A percentile compares a stretch with the other conserved stretches of the same genome.
These are phyloP conservation scores for Actenoides lindsayi DNA, from an alignment of 2,113 vertebrate genomes.

Conservation along the genomic window DNA sequence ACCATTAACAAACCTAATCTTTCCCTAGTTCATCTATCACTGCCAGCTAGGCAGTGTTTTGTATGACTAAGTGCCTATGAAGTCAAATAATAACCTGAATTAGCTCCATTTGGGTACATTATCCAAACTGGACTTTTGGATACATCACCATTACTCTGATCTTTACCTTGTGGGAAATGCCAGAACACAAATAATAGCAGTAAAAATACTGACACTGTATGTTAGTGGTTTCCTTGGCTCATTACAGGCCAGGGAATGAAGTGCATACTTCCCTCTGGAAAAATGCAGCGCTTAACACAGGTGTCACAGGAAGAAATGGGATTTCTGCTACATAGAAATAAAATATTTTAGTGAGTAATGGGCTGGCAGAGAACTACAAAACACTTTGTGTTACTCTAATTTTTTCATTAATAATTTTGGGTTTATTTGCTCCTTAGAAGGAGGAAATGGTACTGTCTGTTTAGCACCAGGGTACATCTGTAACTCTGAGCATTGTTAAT, in stretches of 20 bases:
- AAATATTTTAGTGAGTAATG: neutral
- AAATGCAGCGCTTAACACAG: neutral
- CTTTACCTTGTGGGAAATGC: neutral
- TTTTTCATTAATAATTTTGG: neutral
- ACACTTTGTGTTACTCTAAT: neutral
- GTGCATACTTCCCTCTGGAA: neutral
- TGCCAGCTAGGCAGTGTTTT: neutral
- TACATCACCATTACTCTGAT: neutral
- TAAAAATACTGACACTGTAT: neutral
- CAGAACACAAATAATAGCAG: neutral
- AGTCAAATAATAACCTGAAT: slow-evolving; percentile 53
- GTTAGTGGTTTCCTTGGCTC: neutral
- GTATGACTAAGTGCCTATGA: slow-evolving; percentile 4
- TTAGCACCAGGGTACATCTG: neutral
- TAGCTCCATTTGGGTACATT: slow-evolving; percentile 13
- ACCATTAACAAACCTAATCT: neutral
- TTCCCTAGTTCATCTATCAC: slow-evolving; percentile 5
- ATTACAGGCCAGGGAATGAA: neutral
- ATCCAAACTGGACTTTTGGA: slow-evolving; percentile 5
- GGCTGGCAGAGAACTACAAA: neutral
- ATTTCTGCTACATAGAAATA: neutral
- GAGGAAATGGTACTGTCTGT: neutral
- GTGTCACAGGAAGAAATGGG: neutral
- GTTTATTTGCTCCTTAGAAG: neutral
- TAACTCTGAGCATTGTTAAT: slow-evolving; percentile 24